phyloP scores from a whole-genome alignment of 2,113 vertebrate genomes.

The Agelaius phoeniceus region DNA sequence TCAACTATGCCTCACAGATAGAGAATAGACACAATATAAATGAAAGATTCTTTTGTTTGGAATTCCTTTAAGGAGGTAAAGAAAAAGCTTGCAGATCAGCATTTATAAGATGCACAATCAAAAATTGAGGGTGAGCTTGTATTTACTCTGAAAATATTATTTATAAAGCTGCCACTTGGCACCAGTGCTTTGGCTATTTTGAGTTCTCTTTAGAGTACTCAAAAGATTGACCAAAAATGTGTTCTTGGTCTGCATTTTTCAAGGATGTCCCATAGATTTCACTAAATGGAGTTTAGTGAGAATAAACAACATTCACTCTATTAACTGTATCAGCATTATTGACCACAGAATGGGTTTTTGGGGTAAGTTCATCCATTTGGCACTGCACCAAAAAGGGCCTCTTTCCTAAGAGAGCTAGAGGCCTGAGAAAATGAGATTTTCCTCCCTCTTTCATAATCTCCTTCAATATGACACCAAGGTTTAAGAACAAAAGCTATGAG shows the following conservation, averaged over 20 bases:
- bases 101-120: neutral
- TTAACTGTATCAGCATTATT: neutral
- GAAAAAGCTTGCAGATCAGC: neutral
- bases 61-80: neutral
- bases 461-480: neutral
- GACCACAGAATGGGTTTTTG: neutral
- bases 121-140: neutral
- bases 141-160: neutral
- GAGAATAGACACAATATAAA: neutral
- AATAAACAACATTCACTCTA: neutral
- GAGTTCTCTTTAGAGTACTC: neutral
- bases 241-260: neutral
- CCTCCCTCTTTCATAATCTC: neutral
- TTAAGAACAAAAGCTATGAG: neutral
- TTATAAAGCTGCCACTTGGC: neutral
- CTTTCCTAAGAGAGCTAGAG: neutral
- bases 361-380: neutral
- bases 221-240: neutral
- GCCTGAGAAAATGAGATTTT: neutral
- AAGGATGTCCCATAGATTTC: neutral
- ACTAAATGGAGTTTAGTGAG: neutral
- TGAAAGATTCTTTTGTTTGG: neutral
- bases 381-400: neutral
- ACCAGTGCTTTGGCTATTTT: neutral
- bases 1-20: neutral